These are phyloP conservation scores for Drosophila aff. DNA, from an alignment of 1,140 invertebrate genomes.

Conservation along the genomic window DNA sequence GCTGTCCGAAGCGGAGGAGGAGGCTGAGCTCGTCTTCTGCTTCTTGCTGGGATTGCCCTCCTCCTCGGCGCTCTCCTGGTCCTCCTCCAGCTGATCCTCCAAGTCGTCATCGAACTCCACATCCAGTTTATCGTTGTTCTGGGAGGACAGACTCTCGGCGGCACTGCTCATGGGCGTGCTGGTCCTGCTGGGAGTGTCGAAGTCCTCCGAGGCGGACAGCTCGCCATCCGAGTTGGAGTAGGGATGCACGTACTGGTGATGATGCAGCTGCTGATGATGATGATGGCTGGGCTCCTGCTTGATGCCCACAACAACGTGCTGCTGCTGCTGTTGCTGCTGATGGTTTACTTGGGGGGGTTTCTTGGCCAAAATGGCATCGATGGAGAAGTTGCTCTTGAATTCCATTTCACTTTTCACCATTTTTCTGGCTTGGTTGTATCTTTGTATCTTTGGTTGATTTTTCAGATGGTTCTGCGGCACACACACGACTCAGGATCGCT, in stretches of 20 bases:
- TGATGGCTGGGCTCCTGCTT: constrained; percentile 58
- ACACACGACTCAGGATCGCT: constrained; percentile 56
- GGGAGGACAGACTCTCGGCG: constrained; percentile 67
- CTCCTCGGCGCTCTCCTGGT: constrained; percentile 62
- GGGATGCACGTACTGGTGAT: constrained; percentile 57
- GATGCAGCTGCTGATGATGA: constrained; percentile 10
- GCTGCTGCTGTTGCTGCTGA: constrained; percentile 19
- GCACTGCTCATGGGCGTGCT: constrained; percentile 83
- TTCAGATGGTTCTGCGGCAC: constrained; percentile 22
- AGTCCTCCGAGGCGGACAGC: constrained; percentile 75
- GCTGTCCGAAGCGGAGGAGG: constrained; percentile 84
- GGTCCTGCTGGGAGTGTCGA: constrained; percentile 75
- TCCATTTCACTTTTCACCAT: constrained; percentile 84
- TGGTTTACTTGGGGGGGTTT: constrained; percentile 55
- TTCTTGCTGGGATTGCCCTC: constrained; percentile 74
- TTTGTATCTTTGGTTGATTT: constrained; percentile 21
- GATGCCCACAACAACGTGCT: constrained; percentile 39
- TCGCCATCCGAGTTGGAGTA: constrained; percentile 83
- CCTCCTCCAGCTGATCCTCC: constrained; percentile 68
- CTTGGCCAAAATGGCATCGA: constrained; percentile 89
- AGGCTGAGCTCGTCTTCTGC: constrained; percentile 67
- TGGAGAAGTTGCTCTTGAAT: constrained; percentile 89
- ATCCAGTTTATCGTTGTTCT: constrained; percentile 73
- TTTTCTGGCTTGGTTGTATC: not conserved
- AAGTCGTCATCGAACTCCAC: constrained; percentile 72